Evolutionary conservation across 2,888 invertebrate genomes (phyloP).

Genomic region (Capitulum mitella): DNA sequence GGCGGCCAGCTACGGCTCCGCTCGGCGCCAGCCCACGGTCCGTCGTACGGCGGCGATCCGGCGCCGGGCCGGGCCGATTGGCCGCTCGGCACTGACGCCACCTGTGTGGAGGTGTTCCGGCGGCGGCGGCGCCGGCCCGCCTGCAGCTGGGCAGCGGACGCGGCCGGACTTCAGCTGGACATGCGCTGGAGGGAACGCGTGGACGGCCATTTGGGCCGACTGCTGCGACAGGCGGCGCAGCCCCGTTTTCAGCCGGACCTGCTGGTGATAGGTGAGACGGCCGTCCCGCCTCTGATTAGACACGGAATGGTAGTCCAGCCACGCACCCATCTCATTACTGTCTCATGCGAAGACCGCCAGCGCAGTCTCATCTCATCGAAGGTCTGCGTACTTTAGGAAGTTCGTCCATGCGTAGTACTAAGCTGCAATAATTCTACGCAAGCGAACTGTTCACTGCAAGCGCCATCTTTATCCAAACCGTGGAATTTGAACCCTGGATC

Average conservation of each 20-base stretch:
- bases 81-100: neutral
- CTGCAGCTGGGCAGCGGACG: conserved; percentile 23
- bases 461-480: no score
- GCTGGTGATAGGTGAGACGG: neutral
- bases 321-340: no score
- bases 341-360: no score
- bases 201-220: neutral
- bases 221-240: neutral
- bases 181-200: neutral
- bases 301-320: no score
- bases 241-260: neutral
- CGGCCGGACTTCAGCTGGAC: neutral
- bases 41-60: neutral
- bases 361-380: no score
- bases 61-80: neutral
- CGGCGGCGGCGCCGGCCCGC: neutral
- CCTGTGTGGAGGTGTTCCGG: conserved; percentile 22
- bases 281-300: no score
- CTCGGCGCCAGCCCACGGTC: neutral
- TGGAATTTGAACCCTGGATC: no score
- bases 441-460: no score
- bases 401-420: no score
- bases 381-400: no score
- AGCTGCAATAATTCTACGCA: no score
- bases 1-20: neutral